Conservation (phyloP, 2,888 invertebrate genomes). For the Lathronympha strigana region DNA sequence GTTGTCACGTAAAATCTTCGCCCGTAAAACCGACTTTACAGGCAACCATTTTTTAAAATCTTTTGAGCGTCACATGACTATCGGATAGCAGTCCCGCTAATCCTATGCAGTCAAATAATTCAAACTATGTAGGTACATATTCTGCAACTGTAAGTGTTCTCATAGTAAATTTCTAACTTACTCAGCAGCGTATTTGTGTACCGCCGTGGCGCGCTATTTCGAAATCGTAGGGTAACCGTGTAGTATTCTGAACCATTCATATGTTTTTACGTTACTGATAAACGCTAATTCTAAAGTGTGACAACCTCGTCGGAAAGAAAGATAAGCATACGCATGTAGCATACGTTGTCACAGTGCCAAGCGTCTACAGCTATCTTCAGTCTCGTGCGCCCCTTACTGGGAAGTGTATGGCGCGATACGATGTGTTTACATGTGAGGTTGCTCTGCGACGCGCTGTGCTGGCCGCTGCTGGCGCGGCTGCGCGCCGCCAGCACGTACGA, state of each 20-base stretch:
- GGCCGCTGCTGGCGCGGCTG: constrained; percentile 78
- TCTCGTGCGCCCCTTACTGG: constrained; percentile 79
- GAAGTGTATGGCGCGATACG: constrained; percentile 79
- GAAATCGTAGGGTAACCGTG: constrained; percentile 32
- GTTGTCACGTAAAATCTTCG: too few relatives aligned
- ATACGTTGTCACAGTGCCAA: constrained; percentile 79
- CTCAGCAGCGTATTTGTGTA: too few relatives aligned
- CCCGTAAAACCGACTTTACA: too few relatives aligned
- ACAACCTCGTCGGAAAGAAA: constrained; percentile 65
- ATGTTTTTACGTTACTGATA: constrained; percentile 42
- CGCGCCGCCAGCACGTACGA: constrained; percentile 73
- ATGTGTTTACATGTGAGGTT: constrained; percentile 82
- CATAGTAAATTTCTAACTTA: too few relatives aligned
- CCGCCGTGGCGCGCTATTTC: not conserved
- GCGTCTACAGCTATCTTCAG: constrained; percentile 77
- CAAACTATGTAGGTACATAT: not conserved
- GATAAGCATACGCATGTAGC: constrained; percentile 67
- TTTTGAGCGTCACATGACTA: too few relatives aligned
- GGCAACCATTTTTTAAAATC: too few relatives aligned
- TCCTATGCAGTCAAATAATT: too few relatives aligned
- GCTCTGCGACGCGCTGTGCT: constrained; percentile 81
- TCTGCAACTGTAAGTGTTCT: not conserved
- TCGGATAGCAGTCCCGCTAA: too few relatives aligned
- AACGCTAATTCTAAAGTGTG: constrained; percentile 44
- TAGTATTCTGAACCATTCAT: constrained; percentile 23